These are phyloP conservation scores for Sitta europaea DNA, from an alignment of 2,113 vertebrate species.

Conservation along the genomic window DNA sequence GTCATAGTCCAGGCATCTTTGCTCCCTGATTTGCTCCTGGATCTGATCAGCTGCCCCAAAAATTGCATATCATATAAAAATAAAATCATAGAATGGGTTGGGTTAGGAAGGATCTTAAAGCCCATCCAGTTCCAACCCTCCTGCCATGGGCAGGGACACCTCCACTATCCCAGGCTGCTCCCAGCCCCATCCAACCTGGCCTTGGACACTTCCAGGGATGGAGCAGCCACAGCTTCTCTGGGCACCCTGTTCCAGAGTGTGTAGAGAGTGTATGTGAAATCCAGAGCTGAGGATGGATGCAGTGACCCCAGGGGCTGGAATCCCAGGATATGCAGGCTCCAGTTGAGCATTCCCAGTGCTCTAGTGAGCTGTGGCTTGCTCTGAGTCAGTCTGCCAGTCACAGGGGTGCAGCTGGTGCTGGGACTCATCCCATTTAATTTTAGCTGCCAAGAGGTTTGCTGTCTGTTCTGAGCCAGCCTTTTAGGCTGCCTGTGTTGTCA, in stretches of 20 bases:
- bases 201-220: background rate
- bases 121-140: background rate
- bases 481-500: slow-evolving; percentile 26
- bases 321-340: background rate
- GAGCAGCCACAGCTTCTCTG: background rate
- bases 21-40: background rate
- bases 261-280: background rate
- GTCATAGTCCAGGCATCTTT: too few species aligned
- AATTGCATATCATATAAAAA: background rate
- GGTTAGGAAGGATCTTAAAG: background rate
- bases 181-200: rapidly evolving
- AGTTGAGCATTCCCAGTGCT: background rate
- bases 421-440: slow-evolving; percentile 12
- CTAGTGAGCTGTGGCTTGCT: background rate
- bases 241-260: rapidly evolving
- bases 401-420: background rate
- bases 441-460: slow-evolving; percentile 24
- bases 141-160: background rate
- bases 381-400: slow-evolving; percentile 5
- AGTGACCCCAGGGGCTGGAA: background rate
- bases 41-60: background rate
- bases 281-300: background rate
- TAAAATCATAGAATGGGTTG: rapidly evolving
- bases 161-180: background rate
- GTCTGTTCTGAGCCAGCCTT: background rate